Conservation (phyloP, 2,113 vertebrate genomes). For the Vireo altiloquus region DNA sequence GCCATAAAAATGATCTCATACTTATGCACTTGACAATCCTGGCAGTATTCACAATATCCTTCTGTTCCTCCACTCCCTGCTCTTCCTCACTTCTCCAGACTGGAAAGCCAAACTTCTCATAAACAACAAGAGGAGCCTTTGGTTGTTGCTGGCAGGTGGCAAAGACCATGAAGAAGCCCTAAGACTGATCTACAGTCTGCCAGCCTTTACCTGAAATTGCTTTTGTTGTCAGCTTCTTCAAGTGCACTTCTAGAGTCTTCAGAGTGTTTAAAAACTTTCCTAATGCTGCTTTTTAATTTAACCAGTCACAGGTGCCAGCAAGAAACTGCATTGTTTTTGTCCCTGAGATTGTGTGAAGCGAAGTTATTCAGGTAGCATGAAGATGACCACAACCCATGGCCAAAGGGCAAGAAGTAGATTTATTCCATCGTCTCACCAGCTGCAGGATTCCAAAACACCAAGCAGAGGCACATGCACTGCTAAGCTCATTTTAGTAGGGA, state of each 20-base stretch:
- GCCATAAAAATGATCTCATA: neutral
- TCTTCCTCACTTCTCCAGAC: neutral
- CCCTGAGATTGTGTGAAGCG: rapidly evolving
- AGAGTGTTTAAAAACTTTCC: neutral
- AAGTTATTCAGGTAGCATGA: rapidly evolving
- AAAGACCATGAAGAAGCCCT: neutral
- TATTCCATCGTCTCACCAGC: neutral
- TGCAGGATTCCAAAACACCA: neutral
- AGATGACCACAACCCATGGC: rapidly evolving
- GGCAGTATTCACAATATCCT: neutral
- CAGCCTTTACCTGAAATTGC: neutral
- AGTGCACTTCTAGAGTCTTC: neutral
- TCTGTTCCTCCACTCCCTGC: neutral
- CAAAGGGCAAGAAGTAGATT: neutral
- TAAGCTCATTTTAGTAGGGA: neutral
- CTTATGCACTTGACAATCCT: neutral
- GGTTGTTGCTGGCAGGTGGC: neutral
- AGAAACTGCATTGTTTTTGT: neutral
- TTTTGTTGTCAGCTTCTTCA: neutral
- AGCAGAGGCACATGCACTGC: neutral
- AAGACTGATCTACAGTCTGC: neutral
- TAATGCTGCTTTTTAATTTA: neutral
- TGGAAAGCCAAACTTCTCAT: neutral
- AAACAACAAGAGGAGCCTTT: neutral
- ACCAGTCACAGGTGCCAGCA: neutral